Percentiles rank a stretch among this genome's conserved stretches.
Conservation (phyloP, 2,797 vertebrate genomes). For the Salarias fasciatus region DNA sequence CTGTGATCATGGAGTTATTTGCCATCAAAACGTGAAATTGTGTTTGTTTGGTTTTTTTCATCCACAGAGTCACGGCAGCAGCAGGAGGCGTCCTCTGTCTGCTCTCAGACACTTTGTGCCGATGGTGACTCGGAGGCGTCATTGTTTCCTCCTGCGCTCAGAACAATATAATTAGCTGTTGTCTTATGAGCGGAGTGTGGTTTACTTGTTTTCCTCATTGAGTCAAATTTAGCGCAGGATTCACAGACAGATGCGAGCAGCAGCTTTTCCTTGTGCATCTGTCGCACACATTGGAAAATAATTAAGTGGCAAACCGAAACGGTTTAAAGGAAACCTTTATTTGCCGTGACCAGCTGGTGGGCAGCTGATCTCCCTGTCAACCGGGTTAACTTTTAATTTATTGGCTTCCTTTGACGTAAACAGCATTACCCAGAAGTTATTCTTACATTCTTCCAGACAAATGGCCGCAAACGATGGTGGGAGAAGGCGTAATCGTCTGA, state of each 20-base stretch:
- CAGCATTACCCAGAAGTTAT: conserved; percentile 33
- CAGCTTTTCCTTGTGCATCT: conserved; percentile 20
- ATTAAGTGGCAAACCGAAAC: conserved; percentile 2
- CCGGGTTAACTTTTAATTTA: conserved; percentile 13
- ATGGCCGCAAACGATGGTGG: conserved; percentile 24
- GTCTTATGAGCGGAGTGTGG: conserved; percentile 60
- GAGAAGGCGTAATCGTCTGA: conserved; percentile 44
- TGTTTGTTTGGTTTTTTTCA: conserved; percentile 21
- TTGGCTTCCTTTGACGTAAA: conserved; percentile 38
- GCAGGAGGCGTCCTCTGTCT: conserved; percentile 33
- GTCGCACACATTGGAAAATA: conserved; percentile 15
- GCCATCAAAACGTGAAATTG: too few species aligned
- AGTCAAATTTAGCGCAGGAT: conserved; percentile 31
- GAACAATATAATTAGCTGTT: conserved; percentile 62
- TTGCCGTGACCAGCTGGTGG: conserved; percentile 20
- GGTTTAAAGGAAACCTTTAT: too few species aligned
- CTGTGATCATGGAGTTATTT: too few species aligned
- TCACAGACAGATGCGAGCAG: conserved; percentile 7
- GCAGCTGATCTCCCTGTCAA: conserved; percentile 2
- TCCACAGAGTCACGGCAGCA: conserved; percentile 8
- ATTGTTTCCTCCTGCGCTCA: conserved; percentile 47
- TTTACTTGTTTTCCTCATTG: conserved; percentile 64
- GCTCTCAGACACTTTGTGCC: conserved; percentile 38
- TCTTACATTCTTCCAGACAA: conserved; percentile 39
- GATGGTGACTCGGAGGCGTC: conserved; percentile 43